phyloP scores from a whole-genome alignment of 2,797 vertebrate species.

The Alectoris magna region DNA sequence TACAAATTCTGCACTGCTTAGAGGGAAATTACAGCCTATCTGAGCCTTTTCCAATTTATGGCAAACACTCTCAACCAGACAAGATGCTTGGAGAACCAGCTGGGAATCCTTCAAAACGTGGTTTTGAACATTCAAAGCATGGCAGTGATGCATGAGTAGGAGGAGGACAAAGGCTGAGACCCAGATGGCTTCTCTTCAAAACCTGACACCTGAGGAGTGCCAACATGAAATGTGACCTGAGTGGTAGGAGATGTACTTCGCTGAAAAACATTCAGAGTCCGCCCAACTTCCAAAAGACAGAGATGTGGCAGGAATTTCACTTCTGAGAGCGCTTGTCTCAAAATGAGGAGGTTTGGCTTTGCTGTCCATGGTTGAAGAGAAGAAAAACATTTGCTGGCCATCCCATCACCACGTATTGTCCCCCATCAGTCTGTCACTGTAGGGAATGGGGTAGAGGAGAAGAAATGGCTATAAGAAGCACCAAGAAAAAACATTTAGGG shows the following conservation, averaged over 20 bases:
- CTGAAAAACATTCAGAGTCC: neutral
- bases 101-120: neutral
- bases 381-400: neutral
- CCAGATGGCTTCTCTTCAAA: neutral
- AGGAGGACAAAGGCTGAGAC: neutral
- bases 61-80: neutral
- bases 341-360: neutral
- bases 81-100: neutral
- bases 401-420: neutral
- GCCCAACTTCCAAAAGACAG: neutral
- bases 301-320: neutral
- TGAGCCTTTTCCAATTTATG: neutral
- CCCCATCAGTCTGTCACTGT: rapidly evolving
- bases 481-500: neutral
- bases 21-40: neutral
- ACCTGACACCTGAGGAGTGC: neutral
- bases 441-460: neutral
- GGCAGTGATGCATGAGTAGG: neutral
- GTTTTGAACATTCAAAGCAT: neutral
- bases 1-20: rapidly evolving
- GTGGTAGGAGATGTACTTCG: neutral
- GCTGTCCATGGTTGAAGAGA: rapidly evolving
- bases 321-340: rapidly evolving
- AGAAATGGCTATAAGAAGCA: neutral
- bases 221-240: neutral